phyloP scores from a whole-genome alignment of 2,113 vertebrate genomes.

The Zosterops pallidus region DNA sequence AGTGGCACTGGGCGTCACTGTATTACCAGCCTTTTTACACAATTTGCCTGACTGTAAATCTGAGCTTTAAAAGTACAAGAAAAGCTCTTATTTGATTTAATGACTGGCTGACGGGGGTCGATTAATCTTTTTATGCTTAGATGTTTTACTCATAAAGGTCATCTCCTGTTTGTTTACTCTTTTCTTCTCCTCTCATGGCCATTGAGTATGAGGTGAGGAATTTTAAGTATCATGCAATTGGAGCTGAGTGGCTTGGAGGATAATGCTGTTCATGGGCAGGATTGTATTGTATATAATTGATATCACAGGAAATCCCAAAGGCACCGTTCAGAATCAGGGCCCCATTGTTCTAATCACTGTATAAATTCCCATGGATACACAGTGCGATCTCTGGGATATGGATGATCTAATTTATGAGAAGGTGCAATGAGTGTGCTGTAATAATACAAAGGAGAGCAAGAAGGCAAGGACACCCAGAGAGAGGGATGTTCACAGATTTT shows the following conservation, averaged over 20 bases:
- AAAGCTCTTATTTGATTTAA: conserved; percentile 79
- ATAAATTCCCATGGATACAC: conserved; percentile 37
- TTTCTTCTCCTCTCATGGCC: conserved; percentile 7
- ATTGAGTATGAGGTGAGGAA: conserved; percentile 38
- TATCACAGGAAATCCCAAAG: conserved; percentile 43
- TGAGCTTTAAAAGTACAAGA: conserved; percentile 77
- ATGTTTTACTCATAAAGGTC: conserved; percentile 75
- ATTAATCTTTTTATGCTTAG: conserved; percentile 74
- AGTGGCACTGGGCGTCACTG: conserved; percentile 78
- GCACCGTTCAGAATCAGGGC: conserved; percentile 30
- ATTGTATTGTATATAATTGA: conserved; percentile 32
- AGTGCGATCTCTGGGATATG: neutral
- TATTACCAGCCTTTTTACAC: conserved; percentile 79
- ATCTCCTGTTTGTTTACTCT: conserved; percentile 74
- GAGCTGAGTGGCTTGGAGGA: neutral
- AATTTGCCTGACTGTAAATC: conserved; percentile 80
- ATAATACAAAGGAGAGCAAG: conserved; percentile 11
- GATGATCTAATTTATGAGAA: conserved; percentile 41
- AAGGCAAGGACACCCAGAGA: conserved; percentile 28
- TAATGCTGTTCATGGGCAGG: neutral
- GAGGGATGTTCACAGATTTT: neutral
- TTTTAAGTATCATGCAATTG: conserved; percentile 31
- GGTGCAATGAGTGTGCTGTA: neutral
- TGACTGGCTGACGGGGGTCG: conserved; percentile 71
- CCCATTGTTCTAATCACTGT: conserved; percentile 58